These are phyloP conservation scores for Passer domesticus DNA, from an alignment of 2,113 vertebrate genomes.

Conservation along the genomic window DNA sequence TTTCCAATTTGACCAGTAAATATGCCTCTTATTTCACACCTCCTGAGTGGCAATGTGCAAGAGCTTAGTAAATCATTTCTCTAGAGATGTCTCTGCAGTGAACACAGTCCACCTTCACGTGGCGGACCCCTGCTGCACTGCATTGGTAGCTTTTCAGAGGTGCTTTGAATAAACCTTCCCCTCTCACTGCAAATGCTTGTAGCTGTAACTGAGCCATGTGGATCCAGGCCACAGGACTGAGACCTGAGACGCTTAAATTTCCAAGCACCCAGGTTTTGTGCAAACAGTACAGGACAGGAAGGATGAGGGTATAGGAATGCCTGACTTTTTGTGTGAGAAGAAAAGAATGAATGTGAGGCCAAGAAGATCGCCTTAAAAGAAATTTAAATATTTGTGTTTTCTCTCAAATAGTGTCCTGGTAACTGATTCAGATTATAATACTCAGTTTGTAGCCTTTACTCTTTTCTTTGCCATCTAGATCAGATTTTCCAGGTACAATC, in stretches of 20 bases:
- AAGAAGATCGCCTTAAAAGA: background rate
- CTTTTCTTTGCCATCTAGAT: background rate
- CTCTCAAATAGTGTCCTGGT: background rate
- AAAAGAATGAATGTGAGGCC: background rate
- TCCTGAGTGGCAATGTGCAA: background rate
- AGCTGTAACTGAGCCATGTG: background rate
- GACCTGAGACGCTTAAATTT: background rate
- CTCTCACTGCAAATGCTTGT: background rate
- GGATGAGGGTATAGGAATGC: background rate
- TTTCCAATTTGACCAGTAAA: background rate
- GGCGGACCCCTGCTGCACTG: background rate
- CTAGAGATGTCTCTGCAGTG: background rate
- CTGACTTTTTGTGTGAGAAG: background rate
- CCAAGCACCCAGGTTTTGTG: background rate
- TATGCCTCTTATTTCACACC: background rate
- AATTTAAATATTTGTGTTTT: background rate
- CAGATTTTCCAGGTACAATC: background rate
- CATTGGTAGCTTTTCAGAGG: background rate
- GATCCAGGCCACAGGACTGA: background rate
- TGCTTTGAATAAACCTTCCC: background rate
- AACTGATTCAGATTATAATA: background rate
- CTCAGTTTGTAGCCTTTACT: background rate
- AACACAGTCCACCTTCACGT: background rate
- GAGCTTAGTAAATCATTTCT: background rate
- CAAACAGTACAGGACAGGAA: background rate